Percentiles rank a stretch among this genome's conserved stretches.
These are phyloP conservation scores for Cervus canadensis DNA, from an alignment of 2,113 vertebrate genomes.

Conservation along the genomic window DNA sequence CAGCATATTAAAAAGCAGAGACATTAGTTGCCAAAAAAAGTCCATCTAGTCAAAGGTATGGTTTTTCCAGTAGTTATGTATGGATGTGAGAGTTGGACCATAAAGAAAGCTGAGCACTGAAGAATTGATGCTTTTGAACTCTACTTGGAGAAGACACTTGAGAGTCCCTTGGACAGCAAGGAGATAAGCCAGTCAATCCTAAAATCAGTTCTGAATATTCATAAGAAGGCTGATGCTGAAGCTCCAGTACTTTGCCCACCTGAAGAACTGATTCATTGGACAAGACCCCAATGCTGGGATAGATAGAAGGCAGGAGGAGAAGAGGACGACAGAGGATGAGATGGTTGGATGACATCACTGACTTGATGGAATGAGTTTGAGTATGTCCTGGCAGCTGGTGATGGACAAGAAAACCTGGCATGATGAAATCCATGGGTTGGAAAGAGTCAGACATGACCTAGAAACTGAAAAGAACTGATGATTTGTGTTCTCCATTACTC, in stretches of 20 bases:
- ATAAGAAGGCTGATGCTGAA: neutral
- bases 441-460: neutral
- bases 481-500: neutral
- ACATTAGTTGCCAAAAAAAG: neutral
- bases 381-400: neutral
- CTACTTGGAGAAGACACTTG: neutral
- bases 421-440: neutral
- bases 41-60: neutral
- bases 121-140: neutral
- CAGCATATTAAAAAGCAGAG: neutral
- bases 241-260: neutral
- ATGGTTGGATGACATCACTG: neutral
- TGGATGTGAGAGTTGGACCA: neutral
- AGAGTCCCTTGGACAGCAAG: neutral
- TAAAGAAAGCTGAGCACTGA: neutral
- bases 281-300: neutral
- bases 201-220: neutral
- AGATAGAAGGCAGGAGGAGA: fast-evolving
- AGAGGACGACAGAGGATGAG: neutral
- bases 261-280: neutral
- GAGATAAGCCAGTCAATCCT: neutral
- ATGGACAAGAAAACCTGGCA: neutral
- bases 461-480: neutral
- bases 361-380: neutral
- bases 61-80: neutral